Base-by-base conservation (phyloP, 2,888 invertebrate species). In the Lottia gigantea region DNA sequence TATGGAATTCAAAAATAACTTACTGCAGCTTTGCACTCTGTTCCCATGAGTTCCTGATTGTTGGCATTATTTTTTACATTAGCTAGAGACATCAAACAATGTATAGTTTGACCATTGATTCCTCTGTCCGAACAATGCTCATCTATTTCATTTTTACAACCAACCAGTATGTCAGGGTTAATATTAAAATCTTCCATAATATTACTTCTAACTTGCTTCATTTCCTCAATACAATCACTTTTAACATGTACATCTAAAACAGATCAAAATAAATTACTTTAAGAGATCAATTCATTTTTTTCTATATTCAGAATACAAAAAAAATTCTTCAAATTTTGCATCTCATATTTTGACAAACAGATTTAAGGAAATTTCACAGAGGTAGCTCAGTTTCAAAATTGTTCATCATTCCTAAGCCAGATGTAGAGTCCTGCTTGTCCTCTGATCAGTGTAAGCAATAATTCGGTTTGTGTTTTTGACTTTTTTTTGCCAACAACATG, bases 171-270 rank as follows among this genome's bases (percentile, higher is more conserved):
- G 89, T 98, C 97, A 7, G 98, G 98, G 14, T 95, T 96, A 23
- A 99, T 90, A 80, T 95, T 92, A 87, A 94, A 98, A 88, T 98
- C 97, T 84, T 95, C 94, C 94, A 98, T 93, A 19, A 99, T 90
- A 73, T 94, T 93, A 87, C 93, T 93, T 25, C 98, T 92, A 87
- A 98, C 96, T 83, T 95, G 95, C 76, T 93, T 91, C 92, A 99
- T 94, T 90, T 98, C 97, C 25, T 92, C 91, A 68, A 93, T 92
- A 86, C 98, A 99, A 80, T 94, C 94, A 7, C 80, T 74, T 6
- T 72, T 72, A 7, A 86, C 70, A n/a, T 72, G 47, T 23, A 74
- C 61, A 49, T 76, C 85, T 86, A 76, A 7, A 73, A 66, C 40
- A 66, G 55, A 45, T 8, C 40, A 40, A 40, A 40, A 40, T 8